A percentile compares a stretch with the other conserved stretches of the same genome.
Evolutionary conservation across 2,113 vertebrate species (phyloP).

Genomic region (Myodes glareolus): DNA sequence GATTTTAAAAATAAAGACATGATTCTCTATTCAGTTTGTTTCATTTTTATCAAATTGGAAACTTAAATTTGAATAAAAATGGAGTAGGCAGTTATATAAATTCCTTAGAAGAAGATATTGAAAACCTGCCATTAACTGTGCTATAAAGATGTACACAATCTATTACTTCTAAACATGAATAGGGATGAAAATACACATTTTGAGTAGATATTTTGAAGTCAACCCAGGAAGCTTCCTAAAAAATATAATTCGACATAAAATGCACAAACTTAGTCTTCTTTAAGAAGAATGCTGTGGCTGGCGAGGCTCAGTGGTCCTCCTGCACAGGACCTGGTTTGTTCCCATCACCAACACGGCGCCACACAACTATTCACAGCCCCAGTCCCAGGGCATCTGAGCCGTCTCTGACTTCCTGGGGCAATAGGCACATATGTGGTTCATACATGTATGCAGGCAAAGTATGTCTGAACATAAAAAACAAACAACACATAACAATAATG

Average conservation of each 20-base stretch:
- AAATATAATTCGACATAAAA: slow-evolving; percentile 53
- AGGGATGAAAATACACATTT: slow-evolving; percentile 43
- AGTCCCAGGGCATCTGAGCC: not conserved
- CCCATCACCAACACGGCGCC: not conserved
- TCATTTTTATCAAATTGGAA: slow-evolving; percentile 34
- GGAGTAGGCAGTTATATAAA: slow-evolving; percentile 28
- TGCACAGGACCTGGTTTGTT: not conserved
- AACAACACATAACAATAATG: not conserved
- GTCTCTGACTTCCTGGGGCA: not conserved
- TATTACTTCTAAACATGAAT: slow-evolving; percentile 28
- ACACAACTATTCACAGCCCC: not conserved
- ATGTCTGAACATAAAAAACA: not conserved
- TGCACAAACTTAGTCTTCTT: slow-evolving; percentile 16
- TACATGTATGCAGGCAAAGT: not conserved
- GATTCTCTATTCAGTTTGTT: slow-evolving; percentile 48
- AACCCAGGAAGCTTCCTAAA: slow-evolving; percentile 1
- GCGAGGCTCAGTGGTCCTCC: not conserved
- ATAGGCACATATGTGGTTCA: not conserved
- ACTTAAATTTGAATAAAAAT: slow-evolving; percentile 45
- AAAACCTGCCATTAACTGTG: slow-evolving; percentile 34
- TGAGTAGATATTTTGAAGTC: slow-evolving; percentile 21
- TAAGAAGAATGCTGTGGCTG: not conserved
- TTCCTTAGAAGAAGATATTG: not conserved
- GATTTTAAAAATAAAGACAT: slow-evolving; percentile 49
- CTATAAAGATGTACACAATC: not conserved